Percentiles rank a stretch among this genome's conserved stretches.
phyloP scores from a whole-genome alignment of 2,113 vertebrate species.

The Athene cunicularia region DNA sequence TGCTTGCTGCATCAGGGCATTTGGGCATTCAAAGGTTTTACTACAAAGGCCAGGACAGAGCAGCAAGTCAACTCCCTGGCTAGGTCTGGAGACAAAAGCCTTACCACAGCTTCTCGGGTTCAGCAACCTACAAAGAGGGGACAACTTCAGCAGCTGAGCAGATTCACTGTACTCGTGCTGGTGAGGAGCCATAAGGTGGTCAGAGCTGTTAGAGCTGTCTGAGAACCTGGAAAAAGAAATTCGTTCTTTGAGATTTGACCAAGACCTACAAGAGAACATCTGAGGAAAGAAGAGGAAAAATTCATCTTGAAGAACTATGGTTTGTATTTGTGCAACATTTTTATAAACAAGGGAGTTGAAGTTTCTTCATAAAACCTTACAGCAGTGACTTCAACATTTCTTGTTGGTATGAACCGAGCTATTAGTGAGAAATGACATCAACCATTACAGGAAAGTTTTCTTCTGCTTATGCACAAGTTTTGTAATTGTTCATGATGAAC shows the following conservation, averaged over 20 bases:
- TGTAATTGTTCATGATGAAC: background rate
- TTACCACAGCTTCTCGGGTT: background rate
- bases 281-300: background rate
- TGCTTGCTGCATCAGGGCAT: background rate
- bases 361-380: background rate
- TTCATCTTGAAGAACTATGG: background rate
- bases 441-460: background rate
- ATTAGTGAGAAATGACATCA: background rate
- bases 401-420: background rate
- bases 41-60: background rate
- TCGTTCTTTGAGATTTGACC: background rate
- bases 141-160: background rate
- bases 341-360: background rate
- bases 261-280: background rate
- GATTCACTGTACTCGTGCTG: background rate
- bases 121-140: background rate
- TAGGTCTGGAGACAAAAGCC: background rate
- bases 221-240: background rate
- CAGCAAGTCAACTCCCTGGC: background rate
- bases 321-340: background rate
- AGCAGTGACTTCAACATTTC: background rate
- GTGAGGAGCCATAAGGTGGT: background rate
- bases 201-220: background rate
- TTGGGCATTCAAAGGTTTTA: background rate
- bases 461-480: background rate